Evolutionary conservation across 2,113 vertebrate genomes (phyloP).

Genomic region (Camelus dromedarius): DNA sequence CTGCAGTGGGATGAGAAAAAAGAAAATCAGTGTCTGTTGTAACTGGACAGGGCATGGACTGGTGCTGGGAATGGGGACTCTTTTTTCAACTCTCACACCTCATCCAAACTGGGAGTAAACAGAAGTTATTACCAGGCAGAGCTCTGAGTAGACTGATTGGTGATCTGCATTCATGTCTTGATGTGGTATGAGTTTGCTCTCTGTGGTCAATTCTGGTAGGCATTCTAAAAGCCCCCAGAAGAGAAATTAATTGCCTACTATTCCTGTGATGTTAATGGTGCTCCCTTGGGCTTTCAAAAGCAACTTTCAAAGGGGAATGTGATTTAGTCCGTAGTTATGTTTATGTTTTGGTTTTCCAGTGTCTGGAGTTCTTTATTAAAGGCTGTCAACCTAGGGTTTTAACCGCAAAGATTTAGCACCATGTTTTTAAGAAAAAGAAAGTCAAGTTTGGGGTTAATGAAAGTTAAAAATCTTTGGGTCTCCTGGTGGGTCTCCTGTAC

Average conservation of each 20-base stretch:
- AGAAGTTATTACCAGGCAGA: neutral
- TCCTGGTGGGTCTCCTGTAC: constrained; percentile 40
- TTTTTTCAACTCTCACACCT: neutral
- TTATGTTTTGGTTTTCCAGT: constrained; percentile 70
- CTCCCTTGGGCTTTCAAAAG: constrained; percentile 41
- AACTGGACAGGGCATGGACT: neutral
- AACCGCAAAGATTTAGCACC: constrained; percentile 60
- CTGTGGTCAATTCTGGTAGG: neutral
- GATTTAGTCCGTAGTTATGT: constrained; percentile 31
- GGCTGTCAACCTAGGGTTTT: constrained; percentile 35
- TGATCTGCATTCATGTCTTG: neutral
- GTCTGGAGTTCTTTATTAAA: constrained; percentile 72
- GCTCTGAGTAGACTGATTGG: neutral
- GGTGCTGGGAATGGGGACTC: neutral
- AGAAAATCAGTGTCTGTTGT: neutral
- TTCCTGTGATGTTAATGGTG: neutral
- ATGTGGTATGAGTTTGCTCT: neutral
- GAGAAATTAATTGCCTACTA: constrained; percentile 39
- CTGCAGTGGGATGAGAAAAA: neutral
- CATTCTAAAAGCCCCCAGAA: neutral
- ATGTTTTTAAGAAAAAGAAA: constrained; percentile 67
- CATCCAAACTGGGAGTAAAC: neutral
- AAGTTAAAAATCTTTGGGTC: constrained; percentile 51
- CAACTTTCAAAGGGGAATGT: constrained; percentile 59
- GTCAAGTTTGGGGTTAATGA: constrained; percentile 47